Percentiles rank a stretch among this genome's conserved stretches.
Evolutionary conservation across 2,797 vertebrate genomes (phyloP).

Genomic region (Gouania willdenowi): DNA sequence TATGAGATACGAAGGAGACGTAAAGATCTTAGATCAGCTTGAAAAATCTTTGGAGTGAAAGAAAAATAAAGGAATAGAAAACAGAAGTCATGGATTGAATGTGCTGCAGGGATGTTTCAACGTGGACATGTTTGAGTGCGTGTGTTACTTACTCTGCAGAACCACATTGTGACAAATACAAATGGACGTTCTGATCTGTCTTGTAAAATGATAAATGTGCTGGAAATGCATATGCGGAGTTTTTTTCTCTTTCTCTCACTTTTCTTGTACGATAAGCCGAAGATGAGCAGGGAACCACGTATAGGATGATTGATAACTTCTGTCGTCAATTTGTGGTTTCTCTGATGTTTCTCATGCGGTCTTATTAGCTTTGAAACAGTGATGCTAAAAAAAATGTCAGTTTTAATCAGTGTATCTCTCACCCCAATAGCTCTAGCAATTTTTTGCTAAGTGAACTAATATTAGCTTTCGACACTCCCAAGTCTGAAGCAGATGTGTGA

Average conservation of each 20-base stretch:
- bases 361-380: conserved; percentile 24
- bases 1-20: conserved; percentile 15
- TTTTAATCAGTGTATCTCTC: not conserved
- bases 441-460: conserved; percentile 1
- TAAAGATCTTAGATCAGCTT: conserved; percentile 19
- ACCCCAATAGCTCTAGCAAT: conserved; percentile 7
- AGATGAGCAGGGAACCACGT: conserved; percentile 22
- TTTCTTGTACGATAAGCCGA: not conserved
- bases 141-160: conserved; percentile 8
- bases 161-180: conserved; percentile 15
- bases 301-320: conserved; percentile 34
- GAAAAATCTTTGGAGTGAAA: conserved; percentile 4
- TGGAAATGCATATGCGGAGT: conserved; percentile 11
- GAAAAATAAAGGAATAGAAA: conserved; percentile 28
- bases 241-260: conserved; percentile 8
- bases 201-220: not conserved
- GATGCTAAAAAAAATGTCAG: conserved; percentile 4
- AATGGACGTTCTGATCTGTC: not conserved
- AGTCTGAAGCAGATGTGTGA: conserved; percentile 1
- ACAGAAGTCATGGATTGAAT: conserved; percentile 35
- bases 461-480: conserved; percentile 6
- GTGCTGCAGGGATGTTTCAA: conserved; percentile 42
- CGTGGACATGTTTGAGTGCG: not conserved
- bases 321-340: conserved; percentile 14
- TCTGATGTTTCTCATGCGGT: conserved; percentile 40